A percentile compares a stretch with the other conserved stretches of the same genome.
Conservation (phyloP, 2,113 vertebrate genomes). For the Aegithalos caudatus region DNA sequence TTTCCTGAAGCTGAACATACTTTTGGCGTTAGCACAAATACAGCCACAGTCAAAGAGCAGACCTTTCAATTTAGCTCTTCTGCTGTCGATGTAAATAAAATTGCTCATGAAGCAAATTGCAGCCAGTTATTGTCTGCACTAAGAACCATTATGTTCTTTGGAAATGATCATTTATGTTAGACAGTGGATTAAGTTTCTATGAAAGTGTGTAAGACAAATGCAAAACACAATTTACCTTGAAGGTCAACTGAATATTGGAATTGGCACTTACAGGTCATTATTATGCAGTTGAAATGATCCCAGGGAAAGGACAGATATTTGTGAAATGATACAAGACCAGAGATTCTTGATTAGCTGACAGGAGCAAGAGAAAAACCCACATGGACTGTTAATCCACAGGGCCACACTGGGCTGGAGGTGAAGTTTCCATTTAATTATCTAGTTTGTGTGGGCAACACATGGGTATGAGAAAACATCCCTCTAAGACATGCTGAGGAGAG, state of each 20-base stretch:
- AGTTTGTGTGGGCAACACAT: neutral
- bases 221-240: constrained; percentile 61
- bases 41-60: constrained; percentile 47
- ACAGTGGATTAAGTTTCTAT: constrained; percentile 30
- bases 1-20: constrained; percentile 65
- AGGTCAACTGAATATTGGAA: constrained; percentile 55
- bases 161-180: constrained; percentile 61
- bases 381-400: neutral
- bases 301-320: neutral
- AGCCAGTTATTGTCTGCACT: constrained; percentile 54
- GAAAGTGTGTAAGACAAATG: constrained; percentile 47
- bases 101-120: constrained; percentile 68
- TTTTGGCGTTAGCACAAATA: constrained; percentile 31
- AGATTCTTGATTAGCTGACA: neutral
- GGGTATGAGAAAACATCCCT: neutral
- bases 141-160: constrained; percentile 53
- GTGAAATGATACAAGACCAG: neutral
- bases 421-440: neutral
- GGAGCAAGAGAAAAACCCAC: neutral
- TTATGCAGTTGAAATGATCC: neutral
- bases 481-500: neutral
- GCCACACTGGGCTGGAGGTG: neutral
- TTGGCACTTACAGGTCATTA: constrained; percentile 7
- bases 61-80: constrained; percentile 64
- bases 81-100: constrained; percentile 66